Evolutionary conservation across 2,888 invertebrate species (phyloP).

Genomic region (Lordiphosa andalusiaca): DNA sequence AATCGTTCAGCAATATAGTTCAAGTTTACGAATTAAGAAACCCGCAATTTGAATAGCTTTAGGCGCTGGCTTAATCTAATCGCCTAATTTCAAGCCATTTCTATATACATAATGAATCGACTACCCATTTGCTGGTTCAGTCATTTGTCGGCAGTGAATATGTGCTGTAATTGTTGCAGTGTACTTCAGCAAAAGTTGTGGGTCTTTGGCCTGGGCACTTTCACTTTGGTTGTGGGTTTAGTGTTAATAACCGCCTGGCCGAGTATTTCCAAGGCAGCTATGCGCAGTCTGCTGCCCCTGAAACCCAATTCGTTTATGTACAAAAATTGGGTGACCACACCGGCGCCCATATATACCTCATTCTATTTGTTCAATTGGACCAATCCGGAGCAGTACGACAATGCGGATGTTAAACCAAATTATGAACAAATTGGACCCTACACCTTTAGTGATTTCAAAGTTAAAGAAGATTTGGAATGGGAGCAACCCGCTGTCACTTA

Average conservation of each 20-base stretch:
- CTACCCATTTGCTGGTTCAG: too few species aligned
- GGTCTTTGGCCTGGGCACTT: conserved; percentile 63
- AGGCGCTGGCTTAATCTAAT: too few species aligned
- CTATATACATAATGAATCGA: too few species aligned
- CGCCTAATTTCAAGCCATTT: too few species aligned
- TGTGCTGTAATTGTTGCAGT: conserved; percentile 77
- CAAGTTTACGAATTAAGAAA: too few species aligned
- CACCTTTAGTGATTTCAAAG: conserved; percentile 82
- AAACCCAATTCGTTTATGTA: conserved; percentile 84
- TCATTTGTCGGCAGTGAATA: conserved; percentile 25
- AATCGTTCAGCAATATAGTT: too few species aligned
- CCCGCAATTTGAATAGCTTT: too few species aligned
- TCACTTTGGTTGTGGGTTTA: conserved; percentile 59
- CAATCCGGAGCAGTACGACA: conserved; percentile 83
- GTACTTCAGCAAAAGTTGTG: conserved; percentile 72
- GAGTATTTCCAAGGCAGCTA: conserved; percentile 41
- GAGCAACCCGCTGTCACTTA: conserved; percentile 86
- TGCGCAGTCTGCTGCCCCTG: conserved; percentile 81
- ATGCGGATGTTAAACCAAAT: conserved; percentile 81
- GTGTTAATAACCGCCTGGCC: conserved; percentile 73
- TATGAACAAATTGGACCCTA: conserved; percentile 84
- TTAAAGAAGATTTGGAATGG: conserved; percentile 83
- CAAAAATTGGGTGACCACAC: conserved; percentile 88
- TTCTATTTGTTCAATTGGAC: conserved; percentile 89
- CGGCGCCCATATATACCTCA: conserved; percentile 88